phyloP scores from a whole-genome alignment of 2,113 vertebrate species.

The Sciurus niger region DNA sequence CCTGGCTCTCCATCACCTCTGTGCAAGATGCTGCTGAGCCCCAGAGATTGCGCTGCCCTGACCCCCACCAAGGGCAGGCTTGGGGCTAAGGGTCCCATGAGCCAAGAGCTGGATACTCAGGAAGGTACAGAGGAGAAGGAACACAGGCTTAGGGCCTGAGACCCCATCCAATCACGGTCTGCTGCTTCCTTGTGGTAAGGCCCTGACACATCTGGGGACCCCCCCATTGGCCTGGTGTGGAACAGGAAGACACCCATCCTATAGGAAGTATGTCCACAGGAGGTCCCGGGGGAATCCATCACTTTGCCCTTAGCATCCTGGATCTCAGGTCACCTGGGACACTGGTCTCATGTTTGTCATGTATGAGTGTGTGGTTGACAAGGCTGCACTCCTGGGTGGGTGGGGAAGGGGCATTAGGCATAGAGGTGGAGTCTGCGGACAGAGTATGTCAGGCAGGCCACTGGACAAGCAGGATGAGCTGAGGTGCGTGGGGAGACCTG shows the following conservation, averaged over 20 bases:
- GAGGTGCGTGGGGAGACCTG: fast-evolving
- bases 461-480: neutral
- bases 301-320: neutral
- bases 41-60: neutral
- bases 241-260: neutral
- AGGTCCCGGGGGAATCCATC: fast-evolving
- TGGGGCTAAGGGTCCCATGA: neutral
- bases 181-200: neutral
- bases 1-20: neutral
- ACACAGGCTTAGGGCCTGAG: neutral
- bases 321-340: no score
- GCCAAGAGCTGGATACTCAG: neutral
- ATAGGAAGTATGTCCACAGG: neutral
- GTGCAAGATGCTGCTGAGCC: neutral
- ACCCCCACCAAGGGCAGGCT: neutral
- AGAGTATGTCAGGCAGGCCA: neutral
- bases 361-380: neutral
- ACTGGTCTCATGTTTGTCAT: neutral
- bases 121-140: neutral
- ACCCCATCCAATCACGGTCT: neutral
- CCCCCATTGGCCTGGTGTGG: neutral
- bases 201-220: no score
- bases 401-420: neutral
- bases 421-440: no score
- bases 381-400: neutral